These are phyloP conservation scores for Tokudaia muenninki DNA, from an alignment of 2,797 vertebrate genomes.

Conservation along the genomic window DNA sequence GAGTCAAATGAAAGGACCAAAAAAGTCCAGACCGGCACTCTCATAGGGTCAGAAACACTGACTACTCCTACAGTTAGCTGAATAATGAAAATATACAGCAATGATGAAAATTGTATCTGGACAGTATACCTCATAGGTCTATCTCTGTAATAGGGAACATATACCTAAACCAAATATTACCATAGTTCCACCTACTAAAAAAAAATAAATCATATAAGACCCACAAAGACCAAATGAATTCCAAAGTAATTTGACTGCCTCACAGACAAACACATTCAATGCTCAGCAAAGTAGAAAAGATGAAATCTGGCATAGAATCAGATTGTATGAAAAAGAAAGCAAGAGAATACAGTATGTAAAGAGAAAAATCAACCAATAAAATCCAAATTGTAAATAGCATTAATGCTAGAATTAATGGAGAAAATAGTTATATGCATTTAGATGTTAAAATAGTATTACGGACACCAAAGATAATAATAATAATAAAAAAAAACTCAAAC, in stretches of 20 bases:
- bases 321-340: neutral
- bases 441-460: neutral
- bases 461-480: neutral
- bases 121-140: neutral
- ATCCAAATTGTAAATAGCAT: slow-evolving; percentile 8
- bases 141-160: neutral
- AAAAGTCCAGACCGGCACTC: neutral
- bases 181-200: neutral
- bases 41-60: neutral
- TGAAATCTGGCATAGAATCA: neutral
- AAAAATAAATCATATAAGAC: neutral
- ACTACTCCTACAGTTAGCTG: neutral
- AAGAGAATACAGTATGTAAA: neutral
- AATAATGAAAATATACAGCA: neutral
- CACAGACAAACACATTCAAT: neutral
- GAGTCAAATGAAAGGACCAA: neutral
- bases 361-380: neutral
- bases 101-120: neutral
- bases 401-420: neutral
- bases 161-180: neutral
- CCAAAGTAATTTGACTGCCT: neutral
- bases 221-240: neutral
- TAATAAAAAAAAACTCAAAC: slow-evolving; percentile 15
- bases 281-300: neutral
- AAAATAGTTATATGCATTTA: slow-evolving; percentile 3